Evolutionary conservation across 37 sponge, comb jelly and placozoan species (phyloP), one percentile per base, ranked within the genome.

Genomic region (Aplysina aerophoba): DNA sequence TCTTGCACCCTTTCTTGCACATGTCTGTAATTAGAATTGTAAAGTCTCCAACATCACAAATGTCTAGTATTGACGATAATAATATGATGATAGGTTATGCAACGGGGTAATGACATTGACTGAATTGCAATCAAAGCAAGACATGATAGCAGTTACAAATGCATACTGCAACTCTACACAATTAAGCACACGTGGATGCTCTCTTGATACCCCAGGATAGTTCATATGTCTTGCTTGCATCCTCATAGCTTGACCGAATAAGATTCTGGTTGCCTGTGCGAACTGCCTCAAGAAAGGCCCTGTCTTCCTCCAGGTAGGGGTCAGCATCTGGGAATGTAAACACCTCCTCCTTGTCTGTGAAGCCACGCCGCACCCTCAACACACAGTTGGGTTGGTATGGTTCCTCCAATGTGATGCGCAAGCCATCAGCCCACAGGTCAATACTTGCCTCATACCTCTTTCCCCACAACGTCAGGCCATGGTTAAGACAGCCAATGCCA

Each of bases 341-440:
- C 0, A 90, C 69, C n/a, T 71, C 53, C 39, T 89, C 89, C 31
- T 81, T 63, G 59, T 91, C 50, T 3, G 81, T 64, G 6, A 34
- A 69, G 31, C 71, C 71, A 61, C 16, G 79, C 30, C 90, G 37
- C 1, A 90, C 82, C 55, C 74, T 35, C 16, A 95, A 86, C 50
- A 56, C 81, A 82, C 95, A 95, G 34, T 87, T 88, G 2, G 85
- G 87, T 40, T 67, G 80, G 83, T 95, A 95, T 0, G 87, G 88
- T 12, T 95, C 88, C 30, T 90, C 90, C 66, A 95, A 54, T 27
- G 83, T 28, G 15, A 95, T 84, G 4, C 92, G 40, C 56, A 95
- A 73, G 19, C 95, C 95, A 85, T 95, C 95, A 50, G 88, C 90
- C 95, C 95, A 95, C 1, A 92, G 35, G 25, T 95, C 95, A 0